phyloP scores from a whole-genome alignment of 1,140 invertebrate species.

The Atta colombica region DNA sequence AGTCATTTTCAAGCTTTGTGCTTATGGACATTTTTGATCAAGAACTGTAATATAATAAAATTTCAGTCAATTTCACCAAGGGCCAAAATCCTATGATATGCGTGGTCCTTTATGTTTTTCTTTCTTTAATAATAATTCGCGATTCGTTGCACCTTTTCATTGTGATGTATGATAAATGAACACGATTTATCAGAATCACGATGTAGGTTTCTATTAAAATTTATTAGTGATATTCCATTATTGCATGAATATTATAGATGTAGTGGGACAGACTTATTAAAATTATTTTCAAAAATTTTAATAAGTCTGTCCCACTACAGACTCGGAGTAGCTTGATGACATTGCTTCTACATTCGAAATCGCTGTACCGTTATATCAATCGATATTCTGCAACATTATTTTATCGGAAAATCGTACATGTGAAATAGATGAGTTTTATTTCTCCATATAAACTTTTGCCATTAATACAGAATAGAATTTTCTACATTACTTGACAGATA shows the following conservation, averaged over 20 bases:
- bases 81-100: too few species aligned
- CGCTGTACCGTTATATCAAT: slow-evolving; percentile 7
- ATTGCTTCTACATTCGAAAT: slow-evolving; percentile 8
- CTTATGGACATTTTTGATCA: too few species aligned
- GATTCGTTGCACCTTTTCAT: background rate
- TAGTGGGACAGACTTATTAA: slow-evolving; percentile 7
- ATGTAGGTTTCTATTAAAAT: background rate
- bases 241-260: background rate
- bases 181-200: slow-evolving; percentile 15
- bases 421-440: background rate
- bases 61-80: too few species aligned
- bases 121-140: slow-evolving; percentile 16
- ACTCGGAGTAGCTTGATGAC: background rate
- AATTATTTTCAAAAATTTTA: too few species aligned
- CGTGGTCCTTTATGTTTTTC: background rate
- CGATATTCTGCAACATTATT: background rate
- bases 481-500: background rate
- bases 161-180: background rate
- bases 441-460: background rate
- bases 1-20: too few species aligned
- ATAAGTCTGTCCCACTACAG: too few species aligned
- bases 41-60: too few species aligned
- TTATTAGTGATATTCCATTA: slow-evolving; percentile 15
- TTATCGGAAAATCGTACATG: background rate
- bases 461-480: background rate